Conservation (phyloP, 2,888 invertebrate species). For the Amphipoea lucens region DNA sequence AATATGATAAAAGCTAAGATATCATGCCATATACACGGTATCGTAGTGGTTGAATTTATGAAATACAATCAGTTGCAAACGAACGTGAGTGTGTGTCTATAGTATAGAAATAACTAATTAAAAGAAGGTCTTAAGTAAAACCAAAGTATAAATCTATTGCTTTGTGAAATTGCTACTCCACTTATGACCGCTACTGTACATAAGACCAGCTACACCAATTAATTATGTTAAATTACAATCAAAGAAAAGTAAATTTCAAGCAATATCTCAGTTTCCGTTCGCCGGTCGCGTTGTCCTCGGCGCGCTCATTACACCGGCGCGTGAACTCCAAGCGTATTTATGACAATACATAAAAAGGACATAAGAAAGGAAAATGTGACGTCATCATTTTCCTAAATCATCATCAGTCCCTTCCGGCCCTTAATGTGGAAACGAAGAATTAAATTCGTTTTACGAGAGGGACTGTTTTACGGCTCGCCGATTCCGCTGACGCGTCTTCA, state of each 20-base stretch:
- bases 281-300: not conserved
- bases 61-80: too few species aligned
- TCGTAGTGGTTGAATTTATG: too few species aligned
- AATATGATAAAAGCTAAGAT: not conserved
- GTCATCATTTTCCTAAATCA: slow-evolving; percentile 68
- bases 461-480: slow-evolving; percentile 72
- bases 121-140: not conserved
- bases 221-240: slow-evolving; percentile 27
- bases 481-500: slow-evolving; percentile 71
- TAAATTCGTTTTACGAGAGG: slow-evolving; percentile 76
- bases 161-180: not conserved
- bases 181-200: too few species aligned
- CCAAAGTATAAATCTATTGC: not conserved
- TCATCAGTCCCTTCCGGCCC: slow-evolving; percentile 63
- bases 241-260: slow-evolving; percentile 28
- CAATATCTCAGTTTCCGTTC: slow-evolving; percentile 3
- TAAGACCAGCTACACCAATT: not conserved
- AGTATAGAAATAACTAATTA: not conserved
- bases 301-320: slow-evolving; percentile 47
- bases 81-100: not conserved
- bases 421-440: slow-evolving; percentile 73
- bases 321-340: slow-evolving; percentile 50
- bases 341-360: slow-evolving; percentile 59
- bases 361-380: slow-evolving; percentile 57
- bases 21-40: too few species aligned